Conservation (phyloP, 2,113 vertebrate species). For the Talpa occidentalis region DNA sequence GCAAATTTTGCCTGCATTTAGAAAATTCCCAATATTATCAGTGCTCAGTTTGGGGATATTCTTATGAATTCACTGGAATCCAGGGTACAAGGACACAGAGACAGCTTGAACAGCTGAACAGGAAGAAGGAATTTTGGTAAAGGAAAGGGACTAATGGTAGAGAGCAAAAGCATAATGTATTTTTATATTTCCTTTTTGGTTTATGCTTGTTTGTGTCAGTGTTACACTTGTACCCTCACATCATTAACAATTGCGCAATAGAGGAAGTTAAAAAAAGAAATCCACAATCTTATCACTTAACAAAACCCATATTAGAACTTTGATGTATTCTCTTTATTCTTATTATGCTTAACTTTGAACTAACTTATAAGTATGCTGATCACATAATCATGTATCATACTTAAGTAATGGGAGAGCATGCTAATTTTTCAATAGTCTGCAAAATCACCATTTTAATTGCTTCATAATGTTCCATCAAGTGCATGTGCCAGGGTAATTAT, state of each 20-base stretch:
- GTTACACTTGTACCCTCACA: background rate
- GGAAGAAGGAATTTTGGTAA: background rate
- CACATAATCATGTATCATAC: constrained; percentile 55
- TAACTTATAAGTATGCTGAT: constrained; percentile 65
- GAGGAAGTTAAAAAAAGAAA: constrained; percentile 48
- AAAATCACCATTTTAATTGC: constrained; percentile 79
- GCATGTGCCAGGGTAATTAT: constrained; percentile 69
- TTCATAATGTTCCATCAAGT: constrained; percentile 77
- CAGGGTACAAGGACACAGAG: background rate
- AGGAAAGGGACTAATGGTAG: background rate
- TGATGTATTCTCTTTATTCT: constrained; percentile 40
- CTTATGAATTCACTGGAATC: background rate
- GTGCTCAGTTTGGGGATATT: background rate
- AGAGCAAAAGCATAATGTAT: background rate
- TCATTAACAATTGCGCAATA: background rate
- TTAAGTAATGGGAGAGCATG: constrained; percentile 65
- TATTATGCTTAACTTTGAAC: constrained; percentile 48
- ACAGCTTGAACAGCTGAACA: too few relatives aligned
- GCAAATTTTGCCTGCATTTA: background rate
- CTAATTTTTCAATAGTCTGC: constrained; percentile 73
- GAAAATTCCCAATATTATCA: background rate
- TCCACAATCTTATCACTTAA: background rate
- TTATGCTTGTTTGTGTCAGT: background rate
- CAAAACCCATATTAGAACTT: constrained; percentile 19
- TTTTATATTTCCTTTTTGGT: background rate